Evolutionary conservation across 2,888 invertebrate species (phyloP).

Genomic region (Macrosoma leucophasiata): DNA sequence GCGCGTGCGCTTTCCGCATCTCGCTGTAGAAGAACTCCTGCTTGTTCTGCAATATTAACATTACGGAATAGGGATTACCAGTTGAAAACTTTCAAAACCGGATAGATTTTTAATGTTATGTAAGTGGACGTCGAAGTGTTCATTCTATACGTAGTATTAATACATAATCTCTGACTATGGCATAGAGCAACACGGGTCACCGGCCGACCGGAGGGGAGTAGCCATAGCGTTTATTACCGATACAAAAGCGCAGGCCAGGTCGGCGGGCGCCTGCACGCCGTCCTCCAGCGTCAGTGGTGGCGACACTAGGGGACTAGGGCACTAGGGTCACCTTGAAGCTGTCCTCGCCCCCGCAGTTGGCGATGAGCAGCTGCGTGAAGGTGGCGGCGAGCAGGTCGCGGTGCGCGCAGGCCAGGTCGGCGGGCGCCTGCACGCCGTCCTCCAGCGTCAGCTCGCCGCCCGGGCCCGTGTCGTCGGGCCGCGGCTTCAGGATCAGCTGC

Average conservation of each 20-base stretch:
- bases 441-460: conserved; percentile 87
- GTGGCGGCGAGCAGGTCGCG: conserved; percentile 94
- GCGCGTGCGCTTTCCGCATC: conserved; percentile 89
- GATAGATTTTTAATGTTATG: no score
- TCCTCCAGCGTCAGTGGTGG: conserved; percentile 93
- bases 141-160: no score
- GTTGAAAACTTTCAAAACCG: no score
- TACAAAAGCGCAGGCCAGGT: conserved; percentile 86
- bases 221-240: no score
- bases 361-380: conserved; percentile 91
- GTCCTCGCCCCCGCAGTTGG: conserved; percentile 96
- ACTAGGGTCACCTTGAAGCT: conserved; percentile 82
- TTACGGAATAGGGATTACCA: no score
- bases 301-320: no score
- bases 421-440: conserved; percentile 92
- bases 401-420: conserved; percentile 88
- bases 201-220: no score
- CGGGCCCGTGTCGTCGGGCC: conserved; percentile 41
- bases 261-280: conserved; percentile 91
- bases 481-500: conserved; percentile 46
- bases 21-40: conserved; percentile 88
- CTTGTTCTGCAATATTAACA: conserved; percentile 72
- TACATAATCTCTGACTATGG: no score
- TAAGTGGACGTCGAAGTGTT: no score
- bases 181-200: no score